Evolutionary conservation across 92 coral and sea anemone genomes (phyloP).

Genomic region (Desmophyllum pertusum): DNA sequence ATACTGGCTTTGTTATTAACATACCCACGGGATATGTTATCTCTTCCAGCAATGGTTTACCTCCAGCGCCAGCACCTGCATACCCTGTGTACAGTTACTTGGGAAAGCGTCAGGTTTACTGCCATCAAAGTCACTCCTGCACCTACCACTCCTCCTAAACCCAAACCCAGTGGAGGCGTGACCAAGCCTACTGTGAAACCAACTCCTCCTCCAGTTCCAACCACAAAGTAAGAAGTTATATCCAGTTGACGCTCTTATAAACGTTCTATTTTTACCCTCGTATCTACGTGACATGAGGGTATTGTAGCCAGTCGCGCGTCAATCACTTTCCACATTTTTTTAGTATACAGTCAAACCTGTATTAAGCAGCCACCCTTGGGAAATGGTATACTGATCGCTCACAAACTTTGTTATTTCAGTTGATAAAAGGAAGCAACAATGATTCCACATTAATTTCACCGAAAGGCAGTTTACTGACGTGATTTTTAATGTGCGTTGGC

Average conservation of each 20-base stretch:
- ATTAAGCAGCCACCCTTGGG: too few species aligned
- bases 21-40: neutral
- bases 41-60: constrained; percentile 39
- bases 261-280: neutral
- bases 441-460: too few species aligned
- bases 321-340: too few species aligned
- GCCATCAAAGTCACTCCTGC: constrained; percentile 45
- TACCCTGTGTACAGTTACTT: constrained; percentile 24
- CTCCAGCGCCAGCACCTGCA: constrained; percentile 31
- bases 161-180: constrained; percentile 43
- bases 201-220: constrained; percentile 40
- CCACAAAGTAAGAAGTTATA: constrained; percentile 23
- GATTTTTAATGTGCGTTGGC: too few species aligned
- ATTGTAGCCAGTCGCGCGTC: too few species aligned
- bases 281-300: too few species aligned
- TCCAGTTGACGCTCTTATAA: neutral
- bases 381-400: too few species aligned
- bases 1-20: neutral
- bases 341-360: too few species aligned
- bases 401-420: too few species aligned
- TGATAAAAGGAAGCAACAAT: too few species aligned
- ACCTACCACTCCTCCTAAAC: constrained; percentile 40
- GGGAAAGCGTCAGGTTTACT: constrained; percentile 46
- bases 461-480: too few species aligned
- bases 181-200: constrained; percentile 34